Percentiles rank a stretch among this genome's conserved stretches.
Evolutionary conservation across 2,888 invertebrate species (phyloP).

Genomic region (Acrobasis suavella): DNA sequence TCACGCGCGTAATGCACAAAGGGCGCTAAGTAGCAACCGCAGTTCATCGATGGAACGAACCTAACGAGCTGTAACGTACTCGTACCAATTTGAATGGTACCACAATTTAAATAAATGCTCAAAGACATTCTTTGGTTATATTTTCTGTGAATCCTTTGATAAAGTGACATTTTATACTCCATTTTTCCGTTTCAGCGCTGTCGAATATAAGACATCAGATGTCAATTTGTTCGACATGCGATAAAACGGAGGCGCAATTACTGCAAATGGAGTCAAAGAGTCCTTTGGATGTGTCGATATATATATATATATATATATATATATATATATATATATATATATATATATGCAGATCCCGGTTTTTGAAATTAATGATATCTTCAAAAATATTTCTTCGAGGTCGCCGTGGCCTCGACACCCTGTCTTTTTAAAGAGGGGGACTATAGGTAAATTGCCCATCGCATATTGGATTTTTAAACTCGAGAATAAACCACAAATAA

Average conservation of each 20-base stretch:
- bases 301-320: too few species aligned
- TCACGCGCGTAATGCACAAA: constrained; percentile 64
- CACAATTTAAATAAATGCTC: constrained; percentile 22
- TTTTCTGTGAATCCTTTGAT: background rate
- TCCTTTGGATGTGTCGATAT: background rate
- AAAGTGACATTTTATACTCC: background rate
- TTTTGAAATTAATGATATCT: too few species aligned
- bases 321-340: too few species aligned
- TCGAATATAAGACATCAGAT: constrained; percentile 19
- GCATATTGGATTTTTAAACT: too few species aligned
- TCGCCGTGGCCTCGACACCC: too few species aligned
- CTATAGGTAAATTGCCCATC: too few species aligned
- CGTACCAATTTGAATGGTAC: constrained; percentile 43
- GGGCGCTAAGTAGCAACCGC: constrained; percentile 60
- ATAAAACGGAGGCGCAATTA: constrained; percentile 2
- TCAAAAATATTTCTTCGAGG: too few species aligned
- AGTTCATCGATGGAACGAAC: constrained; percentile 61
- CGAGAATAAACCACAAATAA: too few species aligned
- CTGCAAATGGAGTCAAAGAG: background rate
- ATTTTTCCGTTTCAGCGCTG: constrained; percentile 14
- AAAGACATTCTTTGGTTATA: constrained; percentile 1
- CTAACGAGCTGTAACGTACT: constrained; percentile 41
- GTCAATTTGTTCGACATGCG: constrained; percentile 16
- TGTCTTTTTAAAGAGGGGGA: too few species aligned
- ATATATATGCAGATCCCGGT: too few species aligned